Evolutionary conservation across 92 coral and sea anemone genomes (phyloP).

Genomic region (Porites divaricata): DNA sequence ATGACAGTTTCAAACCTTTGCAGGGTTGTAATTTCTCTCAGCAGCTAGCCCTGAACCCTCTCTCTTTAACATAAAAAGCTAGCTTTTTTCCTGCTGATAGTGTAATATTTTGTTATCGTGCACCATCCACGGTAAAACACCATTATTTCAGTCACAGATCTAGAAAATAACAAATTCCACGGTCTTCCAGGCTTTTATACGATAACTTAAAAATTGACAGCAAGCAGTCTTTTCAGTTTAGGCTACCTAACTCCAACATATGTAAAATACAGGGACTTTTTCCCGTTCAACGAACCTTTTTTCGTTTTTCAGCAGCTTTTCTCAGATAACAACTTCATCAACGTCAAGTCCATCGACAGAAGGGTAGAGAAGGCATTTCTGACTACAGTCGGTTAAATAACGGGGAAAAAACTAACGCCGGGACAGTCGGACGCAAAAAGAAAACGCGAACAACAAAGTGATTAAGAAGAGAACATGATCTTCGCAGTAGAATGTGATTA

Average conservation of each 20-base stretch:
- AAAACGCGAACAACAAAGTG: too few relatives aligned
- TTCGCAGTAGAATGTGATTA: too few relatives aligned
- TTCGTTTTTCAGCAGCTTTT: conserved; percentile 18
- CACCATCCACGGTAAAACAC: neutral
- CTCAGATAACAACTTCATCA: neutral
- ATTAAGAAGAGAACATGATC: too few relatives aligned
- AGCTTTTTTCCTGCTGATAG: neutral
- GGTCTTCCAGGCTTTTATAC: neutral
- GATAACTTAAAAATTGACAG: too few relatives aligned
- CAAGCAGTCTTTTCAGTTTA: too few relatives aligned
- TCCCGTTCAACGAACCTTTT: conserved; percentile 37
- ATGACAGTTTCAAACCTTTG: too few relatives aligned
- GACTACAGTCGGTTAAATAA: neutral
- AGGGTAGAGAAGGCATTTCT: neutral
- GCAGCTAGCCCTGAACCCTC: neutral
- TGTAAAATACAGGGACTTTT: neutral
- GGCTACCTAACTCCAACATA: neutral
- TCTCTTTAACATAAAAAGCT: neutral
- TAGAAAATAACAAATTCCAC: neutral
- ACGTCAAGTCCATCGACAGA: conserved; percentile 1
- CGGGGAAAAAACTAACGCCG: neutral
- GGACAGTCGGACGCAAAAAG: too few relatives aligned
- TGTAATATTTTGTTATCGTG: neutral
- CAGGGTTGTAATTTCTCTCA: too few relatives aligned
- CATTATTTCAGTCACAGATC: neutral